These are phyloP conservation scores for Trachemys scripta DNA, from an alignment of 2,113 vertebrate species.

Conservation along the genomic window DNA sequence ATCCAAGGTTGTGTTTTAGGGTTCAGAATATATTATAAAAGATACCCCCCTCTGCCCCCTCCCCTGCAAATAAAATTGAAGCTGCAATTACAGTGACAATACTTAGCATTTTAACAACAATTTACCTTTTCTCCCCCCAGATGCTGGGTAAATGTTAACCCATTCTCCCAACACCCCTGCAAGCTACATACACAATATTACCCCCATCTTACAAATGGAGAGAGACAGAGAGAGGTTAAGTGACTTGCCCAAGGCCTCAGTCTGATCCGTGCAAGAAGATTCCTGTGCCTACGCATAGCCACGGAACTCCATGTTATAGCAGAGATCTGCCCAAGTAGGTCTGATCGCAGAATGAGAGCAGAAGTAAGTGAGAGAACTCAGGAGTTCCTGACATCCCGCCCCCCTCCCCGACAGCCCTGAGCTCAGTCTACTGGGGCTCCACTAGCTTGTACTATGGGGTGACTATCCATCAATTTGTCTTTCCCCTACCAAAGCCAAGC, in stretches of 20 bases:
- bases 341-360: not conserved
- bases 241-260: not conserved
- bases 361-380: not conserved
- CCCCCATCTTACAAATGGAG: not conserved
- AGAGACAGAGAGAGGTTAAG: not conserved
- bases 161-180: not conserved
- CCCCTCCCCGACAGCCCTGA: not conserved
- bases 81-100: not conserved
- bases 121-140: not conserved
- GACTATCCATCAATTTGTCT: not conserved
- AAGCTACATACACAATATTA: not conserved
- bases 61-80: not conserved
- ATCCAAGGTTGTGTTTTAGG: not conserved
- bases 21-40: not conserved
- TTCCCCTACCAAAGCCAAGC: not conserved
- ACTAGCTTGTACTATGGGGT: fast-evolving
- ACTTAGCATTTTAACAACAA: not conserved
- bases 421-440: not conserved
- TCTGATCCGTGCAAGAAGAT: not conserved
- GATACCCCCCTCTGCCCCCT: too few relatives aligned
- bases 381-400: not conserved
- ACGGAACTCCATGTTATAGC: not conserved
- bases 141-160: not conserved
- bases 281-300: not conserved
- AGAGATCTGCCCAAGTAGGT: not conserved